Evolutionary conservation across 2,888 invertebrate genomes (phyloP).

Genomic region (Pseudococcus longispinus): DNA sequence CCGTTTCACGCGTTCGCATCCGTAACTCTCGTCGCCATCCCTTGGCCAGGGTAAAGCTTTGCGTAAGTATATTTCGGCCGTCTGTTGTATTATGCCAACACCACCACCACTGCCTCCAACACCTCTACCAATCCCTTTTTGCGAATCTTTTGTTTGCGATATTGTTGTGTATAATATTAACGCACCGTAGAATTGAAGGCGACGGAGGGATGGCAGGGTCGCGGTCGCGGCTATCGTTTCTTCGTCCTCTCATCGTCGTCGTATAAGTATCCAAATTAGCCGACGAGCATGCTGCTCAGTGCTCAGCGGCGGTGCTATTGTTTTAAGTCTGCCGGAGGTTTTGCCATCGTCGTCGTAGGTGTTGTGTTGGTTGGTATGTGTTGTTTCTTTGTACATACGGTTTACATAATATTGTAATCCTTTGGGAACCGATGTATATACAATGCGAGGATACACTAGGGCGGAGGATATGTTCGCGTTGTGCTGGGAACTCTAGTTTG

Average conservation of each 20-base stretch:
- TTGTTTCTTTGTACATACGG: background rate
- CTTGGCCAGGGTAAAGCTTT: background rate
- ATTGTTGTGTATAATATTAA: slow-evolving; percentile 9
- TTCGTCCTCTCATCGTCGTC: background rate
- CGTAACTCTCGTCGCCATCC: background rate
- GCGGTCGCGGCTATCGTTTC: background rate
- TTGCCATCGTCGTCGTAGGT: background rate
- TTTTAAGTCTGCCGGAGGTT: background rate
- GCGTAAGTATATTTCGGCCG: background rate
- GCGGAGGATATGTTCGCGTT: background rate
- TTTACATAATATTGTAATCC: slow-evolving; percentile 35
- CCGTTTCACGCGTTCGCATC: background rate
- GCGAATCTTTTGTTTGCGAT: slow-evolving; percentile 17
- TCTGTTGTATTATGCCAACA: background rate
- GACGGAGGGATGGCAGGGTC: background rate
- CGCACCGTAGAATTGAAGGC: background rate
- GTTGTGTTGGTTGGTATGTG: background rate
- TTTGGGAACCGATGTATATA: background rate
- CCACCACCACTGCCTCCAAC: background rate
- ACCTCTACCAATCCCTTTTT: background rate
- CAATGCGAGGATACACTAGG: background rate
- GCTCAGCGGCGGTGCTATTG: background rate
- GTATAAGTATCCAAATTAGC: slow-evolving; percentile 19
- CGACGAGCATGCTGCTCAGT: background rate
- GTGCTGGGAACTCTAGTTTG: too few species aligned